These are phyloP conservation scores for Arnoldichthys spilopterus DNA, from an alignment of 2,797 vertebrate genomes.

Conservation along the genomic window DNA sequence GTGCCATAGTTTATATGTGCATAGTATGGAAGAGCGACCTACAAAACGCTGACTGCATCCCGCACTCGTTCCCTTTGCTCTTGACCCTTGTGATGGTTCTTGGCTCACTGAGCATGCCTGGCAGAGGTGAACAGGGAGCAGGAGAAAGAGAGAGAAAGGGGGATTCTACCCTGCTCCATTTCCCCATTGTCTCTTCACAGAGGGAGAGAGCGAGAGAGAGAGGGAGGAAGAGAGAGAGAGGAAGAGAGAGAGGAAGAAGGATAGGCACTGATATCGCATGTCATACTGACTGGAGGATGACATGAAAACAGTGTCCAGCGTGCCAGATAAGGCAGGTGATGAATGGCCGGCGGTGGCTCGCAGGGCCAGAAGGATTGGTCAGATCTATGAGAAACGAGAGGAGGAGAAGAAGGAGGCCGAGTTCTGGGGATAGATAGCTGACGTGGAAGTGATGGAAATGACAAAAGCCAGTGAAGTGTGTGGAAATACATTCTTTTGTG, in stretches of 20 bases:
- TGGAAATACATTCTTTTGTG: constrained; percentile 3
- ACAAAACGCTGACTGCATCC: constrained; percentile 2
- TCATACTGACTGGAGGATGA: constrained; percentile 80
- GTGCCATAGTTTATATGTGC: neutral
- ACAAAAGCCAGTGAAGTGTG: constrained; percentile 12
- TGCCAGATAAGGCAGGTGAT: constrained; percentile 42
- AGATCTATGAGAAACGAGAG: constrained; percentile 24
- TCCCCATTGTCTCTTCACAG: constrained; percentile 41
- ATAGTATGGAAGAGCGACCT: neutral
- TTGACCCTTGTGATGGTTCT: constrained; percentile 69
- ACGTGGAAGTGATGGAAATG: constrained; percentile 22
- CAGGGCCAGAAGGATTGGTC: constrained; percentile 41
- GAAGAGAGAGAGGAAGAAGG: constrained; percentile 63
- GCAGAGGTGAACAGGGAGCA: constrained; percentile 67
- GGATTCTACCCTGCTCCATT: neutral
- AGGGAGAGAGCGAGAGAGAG: neutral
- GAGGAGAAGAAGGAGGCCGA: constrained; percentile 24
- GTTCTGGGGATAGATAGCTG: neutral
- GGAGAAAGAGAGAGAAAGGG: constrained; percentile 43
- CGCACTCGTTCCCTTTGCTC: constrained; percentile 30
- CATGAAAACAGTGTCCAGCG: constrained; percentile 83
- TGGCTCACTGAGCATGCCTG: constrained; percentile 61
- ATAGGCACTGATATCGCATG: constrained; percentile 77
- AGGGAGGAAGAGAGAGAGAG: constrained; percentile 59
- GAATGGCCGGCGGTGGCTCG: constrained; percentile 47